These are phyloP conservation scores for Dicaeum eximium DNA, from an alignment of 2,113 vertebrate genomes.

Conservation along the genomic window DNA sequence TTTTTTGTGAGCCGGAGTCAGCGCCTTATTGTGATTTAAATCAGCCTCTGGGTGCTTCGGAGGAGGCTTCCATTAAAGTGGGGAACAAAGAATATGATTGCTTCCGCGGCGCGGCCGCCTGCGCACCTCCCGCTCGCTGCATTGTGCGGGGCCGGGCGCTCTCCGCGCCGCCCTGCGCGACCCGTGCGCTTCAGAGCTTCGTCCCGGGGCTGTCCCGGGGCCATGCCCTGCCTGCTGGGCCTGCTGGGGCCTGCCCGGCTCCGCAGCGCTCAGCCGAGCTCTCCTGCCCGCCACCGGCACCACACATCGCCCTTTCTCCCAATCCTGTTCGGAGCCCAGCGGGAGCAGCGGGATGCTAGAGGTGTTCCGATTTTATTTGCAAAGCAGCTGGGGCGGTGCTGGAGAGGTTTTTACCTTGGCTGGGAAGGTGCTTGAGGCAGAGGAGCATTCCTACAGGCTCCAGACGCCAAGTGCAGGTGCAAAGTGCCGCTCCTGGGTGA, in stretches of 20 bases:
- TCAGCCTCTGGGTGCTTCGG: conserved; percentile 6
- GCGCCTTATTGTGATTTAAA: conserved; percentile 63
- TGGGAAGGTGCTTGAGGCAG: background rate
- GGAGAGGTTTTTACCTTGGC: background rate
- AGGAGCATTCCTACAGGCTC: background rate
- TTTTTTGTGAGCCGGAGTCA: conserved; percentile 39
- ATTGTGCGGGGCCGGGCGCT: background rate
- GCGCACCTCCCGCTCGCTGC: background rate
- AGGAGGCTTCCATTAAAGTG: conserved; percentile 38
- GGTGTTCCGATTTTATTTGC: too few relatives aligned
- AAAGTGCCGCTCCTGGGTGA: background rate
- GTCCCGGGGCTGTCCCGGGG: background rate
- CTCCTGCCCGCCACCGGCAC: fast-evolving
- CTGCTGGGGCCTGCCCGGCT: background rate
- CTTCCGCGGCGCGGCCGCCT: background rate
- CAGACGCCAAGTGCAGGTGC: background rate
- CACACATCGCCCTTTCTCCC: fast-evolving
- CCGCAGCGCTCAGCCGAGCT: fast-evolving
- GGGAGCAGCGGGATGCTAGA: background rate
- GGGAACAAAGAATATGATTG: conserved; percentile 54
- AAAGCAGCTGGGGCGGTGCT: background rate
- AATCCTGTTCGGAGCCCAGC: fast-evolving
- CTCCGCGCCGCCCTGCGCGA: background rate
- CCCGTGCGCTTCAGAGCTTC: background rate
- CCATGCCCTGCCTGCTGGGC: background rate